A percentile compares a stretch with the other conserved stretches of the same genome.
These are phyloP conservation scores for Ectemnius cavifrons DNA, from an alignment of 2,888 invertebrate genomes.

Conservation along the genomic window DNA sequence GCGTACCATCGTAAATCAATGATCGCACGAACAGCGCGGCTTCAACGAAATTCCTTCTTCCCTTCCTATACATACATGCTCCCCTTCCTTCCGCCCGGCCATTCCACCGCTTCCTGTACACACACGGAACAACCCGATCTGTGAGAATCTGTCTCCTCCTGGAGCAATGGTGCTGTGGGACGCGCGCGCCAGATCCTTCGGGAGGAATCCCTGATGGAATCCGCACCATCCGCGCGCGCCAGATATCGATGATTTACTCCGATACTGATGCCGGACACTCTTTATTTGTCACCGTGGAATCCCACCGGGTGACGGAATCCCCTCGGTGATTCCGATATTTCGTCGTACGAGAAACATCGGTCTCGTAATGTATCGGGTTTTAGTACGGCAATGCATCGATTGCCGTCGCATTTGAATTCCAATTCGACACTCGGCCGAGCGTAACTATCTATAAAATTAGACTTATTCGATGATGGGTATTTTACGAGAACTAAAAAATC, in stretches of 20 bases:
- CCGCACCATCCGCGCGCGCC: constrained; percentile 21
- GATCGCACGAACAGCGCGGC: constrained; percentile 63
- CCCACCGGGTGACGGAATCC: no score
- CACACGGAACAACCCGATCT: constrained; percentile 32
- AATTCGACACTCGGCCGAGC: no score
- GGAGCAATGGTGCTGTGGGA: constrained; percentile 16
- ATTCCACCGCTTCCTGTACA: constrained; percentile 55
- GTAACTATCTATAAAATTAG: no score
- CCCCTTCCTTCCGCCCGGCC: constrained; percentile 44
- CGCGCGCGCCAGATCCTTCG: constrained; percentile 44
- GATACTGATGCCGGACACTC: no score
- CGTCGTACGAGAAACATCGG: no score
- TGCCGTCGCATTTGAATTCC: no score
- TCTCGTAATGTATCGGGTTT: no score
- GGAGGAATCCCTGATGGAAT: constrained; percentile 52
- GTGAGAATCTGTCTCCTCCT: constrained; percentile 47
- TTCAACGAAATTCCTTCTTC: constrained; percentile 66
- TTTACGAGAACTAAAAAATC: no score
- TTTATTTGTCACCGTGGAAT: no score
- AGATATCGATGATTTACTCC: constrained; percentile 38
- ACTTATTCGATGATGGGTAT: no score
- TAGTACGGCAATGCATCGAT: no score
- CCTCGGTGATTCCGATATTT: no score
- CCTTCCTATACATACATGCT: constrained; percentile 49
- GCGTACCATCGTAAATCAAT: constrained; percentile 70